Conservation (phyloP, 2,797 vertebrate species). For the Microctenopoma lineatum region DNA sequence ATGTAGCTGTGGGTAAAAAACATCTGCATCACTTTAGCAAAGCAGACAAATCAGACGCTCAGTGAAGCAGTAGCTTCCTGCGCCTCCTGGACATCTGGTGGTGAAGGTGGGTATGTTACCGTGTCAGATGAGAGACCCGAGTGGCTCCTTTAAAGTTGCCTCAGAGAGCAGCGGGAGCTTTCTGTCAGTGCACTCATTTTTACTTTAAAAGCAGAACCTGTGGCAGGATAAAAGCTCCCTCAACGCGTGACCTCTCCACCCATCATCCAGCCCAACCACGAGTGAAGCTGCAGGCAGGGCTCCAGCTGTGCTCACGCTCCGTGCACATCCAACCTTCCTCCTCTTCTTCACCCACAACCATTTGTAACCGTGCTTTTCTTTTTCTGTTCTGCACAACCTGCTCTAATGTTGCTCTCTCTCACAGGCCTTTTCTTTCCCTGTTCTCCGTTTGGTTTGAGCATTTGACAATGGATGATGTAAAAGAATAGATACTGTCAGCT, state of each 20-base stretch:
- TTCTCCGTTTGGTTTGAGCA: no score
- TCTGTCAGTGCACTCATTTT: constrained; percentile 36
- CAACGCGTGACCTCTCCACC: constrained; percentile 41
- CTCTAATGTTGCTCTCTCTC: constrained; percentile 1
- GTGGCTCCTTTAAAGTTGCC: constrained; percentile 19
- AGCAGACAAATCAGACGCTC: not conserved
- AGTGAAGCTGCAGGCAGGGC: constrained; percentile 21
- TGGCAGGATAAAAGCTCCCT: constrained; percentile 44
- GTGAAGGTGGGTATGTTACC: not conserved
- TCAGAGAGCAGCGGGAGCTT: constrained; percentile 32
- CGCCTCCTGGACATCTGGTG: not conserved
- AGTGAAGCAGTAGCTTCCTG: not conserved
- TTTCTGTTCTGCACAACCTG: constrained; percentile 1
- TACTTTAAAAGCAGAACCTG: constrained; percentile 29
- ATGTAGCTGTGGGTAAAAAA: not conserved
- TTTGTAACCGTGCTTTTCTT: constrained; percentile 7
- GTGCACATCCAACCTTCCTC: constrained; percentile 10
- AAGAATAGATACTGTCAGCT: not conserved
- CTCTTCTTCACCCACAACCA: constrained; percentile 16
- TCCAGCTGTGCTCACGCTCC: constrained; percentile 57
- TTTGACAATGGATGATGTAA: not conserved
- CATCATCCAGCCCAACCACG: constrained; percentile 51
- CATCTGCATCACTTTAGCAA: not conserved
- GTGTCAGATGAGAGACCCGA: not conserved
- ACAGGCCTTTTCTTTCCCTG: not conserved